Conservation (phyloP, 2,797 vertebrate genomes). For the Gadopsis marmoratus region DNA sequence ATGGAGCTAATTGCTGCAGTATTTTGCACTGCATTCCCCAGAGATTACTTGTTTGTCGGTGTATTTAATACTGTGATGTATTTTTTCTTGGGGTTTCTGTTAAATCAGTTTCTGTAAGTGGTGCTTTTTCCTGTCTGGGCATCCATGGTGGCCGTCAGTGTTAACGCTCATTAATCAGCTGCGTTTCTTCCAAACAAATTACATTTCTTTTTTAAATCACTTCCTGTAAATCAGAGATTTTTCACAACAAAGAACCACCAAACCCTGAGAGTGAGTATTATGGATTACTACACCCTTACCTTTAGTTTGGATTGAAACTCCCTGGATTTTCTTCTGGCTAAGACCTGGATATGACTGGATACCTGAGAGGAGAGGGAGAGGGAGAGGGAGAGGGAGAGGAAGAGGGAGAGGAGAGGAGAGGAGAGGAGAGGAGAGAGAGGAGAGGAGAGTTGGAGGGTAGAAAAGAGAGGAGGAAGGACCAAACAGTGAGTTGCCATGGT, state of each 20-base stretch:
- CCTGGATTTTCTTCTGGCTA: conserved; percentile 99
- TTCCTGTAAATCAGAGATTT: conserved; percentile 9
- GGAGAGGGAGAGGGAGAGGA: conserved; percentile 35
- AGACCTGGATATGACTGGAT: conserved; percentile 99
- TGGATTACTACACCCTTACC: conserved; percentile 82
- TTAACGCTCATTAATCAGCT: conserved; percentile 33
- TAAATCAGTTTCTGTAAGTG: conserved; percentile 15
- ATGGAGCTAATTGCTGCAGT: neutral
- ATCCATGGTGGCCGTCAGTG: conserved; percentile 9
- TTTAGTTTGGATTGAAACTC: conserved; percentile 99
- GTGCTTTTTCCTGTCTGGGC: conserved; percentile 6
- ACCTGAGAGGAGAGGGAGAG: conserved; percentile 87
- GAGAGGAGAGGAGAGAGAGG: no score
- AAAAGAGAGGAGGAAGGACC: conserved; percentile 63
- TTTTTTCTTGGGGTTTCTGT: neutral
- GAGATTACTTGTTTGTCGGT: neutral
- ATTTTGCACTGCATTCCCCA: neutral
- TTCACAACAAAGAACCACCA: neutral
- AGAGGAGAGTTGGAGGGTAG: conserved; percentile 30
- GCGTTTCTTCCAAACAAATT: conserved; percentile 23
- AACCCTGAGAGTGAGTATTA: neutral
- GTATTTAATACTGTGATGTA: neutral
- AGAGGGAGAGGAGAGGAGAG: no score
- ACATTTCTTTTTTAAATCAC: neutral
- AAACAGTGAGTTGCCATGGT: conserved; percentile 98